These are phyloP conservation scores for Grallaria varia DNA, from an alignment of 2,113 vertebrate genomes.

Conservation along the genomic window DNA sequence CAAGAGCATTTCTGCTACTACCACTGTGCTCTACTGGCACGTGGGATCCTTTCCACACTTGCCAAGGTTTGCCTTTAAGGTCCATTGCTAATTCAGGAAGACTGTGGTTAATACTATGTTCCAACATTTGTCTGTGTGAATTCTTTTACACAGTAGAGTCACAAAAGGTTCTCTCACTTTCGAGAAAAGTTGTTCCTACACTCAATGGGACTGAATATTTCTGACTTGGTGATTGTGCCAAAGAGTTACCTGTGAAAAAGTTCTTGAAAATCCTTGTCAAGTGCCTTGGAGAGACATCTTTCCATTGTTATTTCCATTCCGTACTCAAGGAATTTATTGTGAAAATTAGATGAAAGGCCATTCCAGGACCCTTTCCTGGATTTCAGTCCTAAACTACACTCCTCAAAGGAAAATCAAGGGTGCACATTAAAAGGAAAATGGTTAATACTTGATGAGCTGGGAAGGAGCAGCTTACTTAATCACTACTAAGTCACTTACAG, in stretches of 20 bases:
- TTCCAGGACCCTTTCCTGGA: neutral
- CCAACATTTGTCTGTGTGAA: neutral
- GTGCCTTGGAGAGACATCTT: neutral
- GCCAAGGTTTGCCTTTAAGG: neutral
- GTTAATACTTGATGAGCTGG: neutral
- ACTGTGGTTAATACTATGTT: neutral
- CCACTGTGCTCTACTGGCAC: fast-evolving
- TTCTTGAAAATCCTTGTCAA: neutral
- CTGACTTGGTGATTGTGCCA: neutral
- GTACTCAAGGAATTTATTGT: neutral
- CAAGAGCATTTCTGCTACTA: neutral
- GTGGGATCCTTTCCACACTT: neutral
- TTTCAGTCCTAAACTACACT: neutral
- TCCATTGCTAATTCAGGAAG: neutral
- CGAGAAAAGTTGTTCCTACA: neutral
- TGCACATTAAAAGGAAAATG: neutral
- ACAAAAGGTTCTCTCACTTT: neutral
- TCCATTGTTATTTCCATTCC: neutral
- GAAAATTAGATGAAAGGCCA: neutral
- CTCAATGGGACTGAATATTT: neutral
- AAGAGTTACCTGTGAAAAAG: neutral
- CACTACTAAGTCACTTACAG: neutral
- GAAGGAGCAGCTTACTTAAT: neutral
- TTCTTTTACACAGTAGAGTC: neutral
- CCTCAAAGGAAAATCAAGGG: neutral